Evolutionary conservation across 1,140 invertebrate genomes (phyloP).

Genomic region (Conus ventricosus): DNA sequence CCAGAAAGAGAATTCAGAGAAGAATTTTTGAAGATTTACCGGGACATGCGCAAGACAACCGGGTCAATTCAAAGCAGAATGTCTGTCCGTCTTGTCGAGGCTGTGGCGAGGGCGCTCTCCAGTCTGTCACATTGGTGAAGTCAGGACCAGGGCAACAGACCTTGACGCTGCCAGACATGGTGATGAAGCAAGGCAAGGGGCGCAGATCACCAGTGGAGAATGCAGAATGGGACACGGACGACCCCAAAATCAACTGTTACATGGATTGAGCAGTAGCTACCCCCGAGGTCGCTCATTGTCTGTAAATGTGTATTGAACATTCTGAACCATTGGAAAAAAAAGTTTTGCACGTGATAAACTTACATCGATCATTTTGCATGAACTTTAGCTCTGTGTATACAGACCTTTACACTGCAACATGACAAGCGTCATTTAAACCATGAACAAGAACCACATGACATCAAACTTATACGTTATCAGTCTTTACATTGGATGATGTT

Average conservation of each 20-base stretch:
- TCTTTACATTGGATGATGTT: no score
- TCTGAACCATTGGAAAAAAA: neutral
- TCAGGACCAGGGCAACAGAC: neutral
- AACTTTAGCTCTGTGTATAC: no score
- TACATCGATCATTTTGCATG: no score
- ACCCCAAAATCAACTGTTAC: slow-evolving; percentile 33
- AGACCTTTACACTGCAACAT: no score
- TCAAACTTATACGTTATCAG: no score
- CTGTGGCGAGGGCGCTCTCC: neutral
- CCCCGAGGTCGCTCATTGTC: neutral
- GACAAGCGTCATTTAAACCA: no score
- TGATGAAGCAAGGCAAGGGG: neutral
- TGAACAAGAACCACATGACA: no score
- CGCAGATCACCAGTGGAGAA: slow-evolving; percentile 17
- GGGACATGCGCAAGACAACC: neutral
- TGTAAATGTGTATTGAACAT: neutral
- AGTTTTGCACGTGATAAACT: no score
- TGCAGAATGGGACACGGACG: slow-evolving; percentile 29
- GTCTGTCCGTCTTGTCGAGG: neutral
- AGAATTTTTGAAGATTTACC: neutral
- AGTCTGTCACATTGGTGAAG: no score
- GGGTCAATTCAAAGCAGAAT: neutral
- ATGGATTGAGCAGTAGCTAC: neutral
- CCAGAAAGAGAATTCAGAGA: neutral
- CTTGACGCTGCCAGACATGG: slow-evolving; percentile 20